A percentile compares a stretch with the other conserved stretches of the same genome.
These are phyloP conservation scores for Phocides pigmalion DNA, from an alignment of 1,140 invertebrate genomes.

Conservation along the genomic window DNA sequence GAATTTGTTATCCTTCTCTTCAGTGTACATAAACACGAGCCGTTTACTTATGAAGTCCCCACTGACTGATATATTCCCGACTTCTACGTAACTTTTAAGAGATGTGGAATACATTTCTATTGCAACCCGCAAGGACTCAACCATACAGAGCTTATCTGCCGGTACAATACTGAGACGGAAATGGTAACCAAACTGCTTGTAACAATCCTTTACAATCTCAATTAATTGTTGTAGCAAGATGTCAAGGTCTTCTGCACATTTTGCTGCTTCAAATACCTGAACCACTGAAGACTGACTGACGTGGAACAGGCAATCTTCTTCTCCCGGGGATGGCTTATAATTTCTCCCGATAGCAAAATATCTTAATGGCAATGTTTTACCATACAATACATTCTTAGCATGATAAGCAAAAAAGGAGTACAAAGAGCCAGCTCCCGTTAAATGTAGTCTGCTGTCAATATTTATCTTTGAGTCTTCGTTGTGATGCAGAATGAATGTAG, in stretches of 20 bases:
- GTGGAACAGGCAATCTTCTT: conserved; percentile 84
- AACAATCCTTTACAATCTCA: conserved; percentile 78
- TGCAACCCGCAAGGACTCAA: conserved; percentile 85
- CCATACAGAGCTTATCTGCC: conserved; percentile 82
- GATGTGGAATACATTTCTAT: conserved; percentile 88
- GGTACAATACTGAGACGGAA: conserved; percentile 85
- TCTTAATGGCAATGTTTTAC: conserved; percentile 85
- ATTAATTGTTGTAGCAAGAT: conserved; percentile 79
- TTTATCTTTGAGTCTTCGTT: conserved; percentile 77
- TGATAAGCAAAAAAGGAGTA: conserved; percentile 87
- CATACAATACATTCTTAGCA: conserved; percentile 84
- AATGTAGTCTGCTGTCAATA: conserved; percentile 84
- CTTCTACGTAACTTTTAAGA: conserved; percentile 85
- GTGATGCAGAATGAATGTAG: conserved; percentile 84
- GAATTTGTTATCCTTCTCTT: conserved; percentile 81
- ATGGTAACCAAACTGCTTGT: conserved; percentile 85
- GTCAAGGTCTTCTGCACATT: conserved; percentile 73
- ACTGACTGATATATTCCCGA: conserved; percentile 86
- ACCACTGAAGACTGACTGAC: conserved; percentile 86
- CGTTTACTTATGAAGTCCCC: conserved; percentile 88
- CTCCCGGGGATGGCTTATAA: conserved; percentile 82
- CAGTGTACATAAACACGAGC: conserved; percentile 85
- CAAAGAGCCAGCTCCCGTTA: conserved; percentile 87
- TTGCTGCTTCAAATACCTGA: conserved; percentile 83
- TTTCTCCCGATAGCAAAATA: conserved; percentile 86